Conservation (phyloP, 2,888 invertebrate species). For the Drosophila longiperda region DNA sequence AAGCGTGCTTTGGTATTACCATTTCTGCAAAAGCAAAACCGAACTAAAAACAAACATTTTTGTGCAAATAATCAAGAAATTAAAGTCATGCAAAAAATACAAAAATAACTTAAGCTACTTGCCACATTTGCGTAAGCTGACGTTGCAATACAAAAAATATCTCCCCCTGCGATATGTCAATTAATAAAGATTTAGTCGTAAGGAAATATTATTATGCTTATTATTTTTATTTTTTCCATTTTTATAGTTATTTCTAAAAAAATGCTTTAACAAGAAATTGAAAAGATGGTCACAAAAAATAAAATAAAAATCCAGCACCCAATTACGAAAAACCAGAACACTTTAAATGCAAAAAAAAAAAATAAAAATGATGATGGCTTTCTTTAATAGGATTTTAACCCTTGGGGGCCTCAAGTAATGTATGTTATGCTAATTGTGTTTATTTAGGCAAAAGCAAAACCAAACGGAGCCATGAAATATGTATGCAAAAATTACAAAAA, state of each 20-base stretch:
- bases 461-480: slow-evolving; percentile 47
- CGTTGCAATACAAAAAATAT: too few species aligned
- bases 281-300: slow-evolving; percentile 25
- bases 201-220: neutral
- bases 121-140: neutral
- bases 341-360: slow-evolving; percentile 16
- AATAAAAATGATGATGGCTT: slow-evolving; percentile 27
- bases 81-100: neutral
- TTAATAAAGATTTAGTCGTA: neutral
- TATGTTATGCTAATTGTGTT: slow-evolving; percentile 74
- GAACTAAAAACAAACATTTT: neutral
- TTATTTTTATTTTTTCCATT: neutral
- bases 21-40: slow-evolving; percentile 9
- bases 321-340: slow-evolving; percentile 37
- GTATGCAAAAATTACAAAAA: slow-evolving; percentile 24
- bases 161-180: neutral
- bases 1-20: slow-evolving; percentile 11
- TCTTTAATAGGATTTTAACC: slow-evolving; percentile 29
- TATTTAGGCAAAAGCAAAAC: slow-evolving; percentile 62
- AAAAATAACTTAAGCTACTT: too few species aligned
- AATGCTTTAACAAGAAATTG: neutral
- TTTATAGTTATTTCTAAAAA: neutral
- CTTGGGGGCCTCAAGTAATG: slow-evolving; percentile 37
- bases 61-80: neutral
- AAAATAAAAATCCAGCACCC: slow-evolving; percentile 31